Percentiles rank a stretch among this genome's conserved stretches.
Conservation (phyloP, 2,797 vertebrate genomes). For the Bovichtus diacanthus region DNA sequence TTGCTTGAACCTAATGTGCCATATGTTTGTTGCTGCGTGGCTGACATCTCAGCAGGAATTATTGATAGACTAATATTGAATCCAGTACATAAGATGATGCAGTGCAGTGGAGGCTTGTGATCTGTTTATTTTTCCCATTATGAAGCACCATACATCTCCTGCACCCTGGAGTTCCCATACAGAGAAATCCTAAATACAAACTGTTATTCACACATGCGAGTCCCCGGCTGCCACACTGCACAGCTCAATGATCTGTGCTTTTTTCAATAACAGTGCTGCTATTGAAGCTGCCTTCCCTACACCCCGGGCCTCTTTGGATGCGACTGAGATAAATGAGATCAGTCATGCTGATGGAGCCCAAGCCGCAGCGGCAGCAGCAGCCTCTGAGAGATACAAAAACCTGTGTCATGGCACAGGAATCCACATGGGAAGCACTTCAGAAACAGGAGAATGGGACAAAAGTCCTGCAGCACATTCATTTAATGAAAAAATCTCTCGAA, state of each 20-base stretch:
- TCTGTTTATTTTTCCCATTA: conserved; percentile 58
- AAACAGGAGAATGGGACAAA: conserved; percentile 54
- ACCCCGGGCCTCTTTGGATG: conserved; percentile 66
- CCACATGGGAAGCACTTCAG: conserved; percentile 66
- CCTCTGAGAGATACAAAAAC: conserved; percentile 59
- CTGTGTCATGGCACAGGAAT: conserved; percentile 59
- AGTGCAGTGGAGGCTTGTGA: conserved; percentile 41
- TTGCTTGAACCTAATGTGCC: conserved; percentile 11
- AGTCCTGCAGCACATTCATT: conserved; percentile 56
- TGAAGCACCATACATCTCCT: conserved; percentile 44
- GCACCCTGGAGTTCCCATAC: conserved; percentile 42
- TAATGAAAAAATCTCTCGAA: conserved; percentile 41
- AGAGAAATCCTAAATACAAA: conserved; percentile 48
- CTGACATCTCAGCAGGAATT: conserved; percentile 50
- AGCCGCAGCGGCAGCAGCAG: conserved; percentile 48
- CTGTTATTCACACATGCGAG: conserved; percentile 44
- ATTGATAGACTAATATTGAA: conserved; percentile 43
- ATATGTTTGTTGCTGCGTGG: conserved; percentile 26
- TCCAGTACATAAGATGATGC: conserved; percentile 12
- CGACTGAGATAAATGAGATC: conserved; percentile 75
- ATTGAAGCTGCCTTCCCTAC: conserved; percentile 43
- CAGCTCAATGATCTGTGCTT: conserved; percentile 62
- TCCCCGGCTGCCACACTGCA: conserved; percentile 42
- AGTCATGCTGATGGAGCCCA: conserved; percentile 72
- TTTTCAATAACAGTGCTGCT: conserved; percentile 34